These are phyloP conservation scores for Columba livia DNA, from an alignment of 2,113 vertebrate species.

Conservation along the genomic window DNA sequence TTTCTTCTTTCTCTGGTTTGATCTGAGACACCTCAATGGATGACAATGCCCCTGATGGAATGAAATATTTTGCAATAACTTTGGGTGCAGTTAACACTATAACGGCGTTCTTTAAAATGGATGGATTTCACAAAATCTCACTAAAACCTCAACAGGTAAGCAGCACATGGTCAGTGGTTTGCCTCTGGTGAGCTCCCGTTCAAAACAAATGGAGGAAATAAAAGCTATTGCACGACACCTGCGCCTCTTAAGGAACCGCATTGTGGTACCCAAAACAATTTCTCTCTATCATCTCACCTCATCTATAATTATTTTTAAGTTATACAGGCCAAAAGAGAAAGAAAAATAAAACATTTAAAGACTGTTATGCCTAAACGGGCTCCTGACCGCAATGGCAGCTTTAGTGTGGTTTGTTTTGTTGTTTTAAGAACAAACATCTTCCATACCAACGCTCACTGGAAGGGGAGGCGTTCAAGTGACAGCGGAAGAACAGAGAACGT, in stretches of 20 bases:
- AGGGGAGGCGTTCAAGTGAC: neutral
- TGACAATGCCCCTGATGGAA: neutral
- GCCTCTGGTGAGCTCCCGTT: neutral
- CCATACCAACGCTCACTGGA: neutral
- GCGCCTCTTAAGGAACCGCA: neutral
- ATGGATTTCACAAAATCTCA: neutral
- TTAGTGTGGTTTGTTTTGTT: neutral
- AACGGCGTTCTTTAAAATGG: accelerated
- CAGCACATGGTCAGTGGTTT: neutral
- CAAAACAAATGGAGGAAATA: neutral
- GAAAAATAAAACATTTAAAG: neutral
- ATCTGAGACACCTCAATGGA: neutral
- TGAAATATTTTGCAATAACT: neutral
- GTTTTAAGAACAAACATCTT: neutral
- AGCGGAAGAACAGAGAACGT: neutral
- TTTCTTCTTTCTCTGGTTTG: neutral
- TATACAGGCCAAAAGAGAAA: neutral
- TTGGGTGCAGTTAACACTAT: neutral
- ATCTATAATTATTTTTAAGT: neutral
- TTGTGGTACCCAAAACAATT: neutral
- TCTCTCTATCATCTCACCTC: neutral
- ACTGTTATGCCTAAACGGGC: neutral
- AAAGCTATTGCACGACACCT: neutral
- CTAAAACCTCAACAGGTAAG: neutral
- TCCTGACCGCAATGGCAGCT: neutral